phyloP scores from a whole-genome alignment of 2,888 invertebrate species.

The Leptopterna dolabrata region DNA sequence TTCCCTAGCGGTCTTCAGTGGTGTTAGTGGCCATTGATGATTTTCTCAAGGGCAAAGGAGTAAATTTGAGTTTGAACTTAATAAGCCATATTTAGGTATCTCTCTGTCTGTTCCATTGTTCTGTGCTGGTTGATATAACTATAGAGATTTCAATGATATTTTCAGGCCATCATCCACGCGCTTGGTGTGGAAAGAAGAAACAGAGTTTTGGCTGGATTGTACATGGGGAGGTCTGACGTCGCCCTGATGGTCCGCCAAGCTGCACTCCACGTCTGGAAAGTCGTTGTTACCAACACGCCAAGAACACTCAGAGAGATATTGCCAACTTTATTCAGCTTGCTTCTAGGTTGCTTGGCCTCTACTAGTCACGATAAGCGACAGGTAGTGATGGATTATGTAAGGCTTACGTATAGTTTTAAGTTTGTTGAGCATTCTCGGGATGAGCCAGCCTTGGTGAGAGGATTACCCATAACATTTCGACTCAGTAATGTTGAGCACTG shows the following conservation, averaged over 20 bases:
- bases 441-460: not conserved
- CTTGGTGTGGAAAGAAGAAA: conserved; percentile 92
- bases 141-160: not conserved
- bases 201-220: conserved; percentile 91
- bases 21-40: too few species aligned
- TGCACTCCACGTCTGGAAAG: conserved; percentile 99
- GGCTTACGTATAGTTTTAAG: not conserved
- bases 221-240: conserved; percentile 97
- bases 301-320: conserved; percentile 95
- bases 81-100: too few species aligned
- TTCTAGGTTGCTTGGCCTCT: conserved; percentile 94
- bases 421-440: not conserved
- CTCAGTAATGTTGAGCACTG: too few species aligned
- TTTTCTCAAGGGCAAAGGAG: too few species aligned
- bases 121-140: too few species aligned
- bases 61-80: too few species aligned
- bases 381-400: conserved; percentile 67
- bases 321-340: conserved; percentile 89
- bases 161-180: conserved; percentile 85
- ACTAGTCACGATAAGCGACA: conserved; percentile 96
- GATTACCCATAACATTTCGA: too few species aligned
- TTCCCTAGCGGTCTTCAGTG: too few species aligned
- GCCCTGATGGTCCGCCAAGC: conserved; percentile 97
- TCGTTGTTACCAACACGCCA: conserved; percentile 98
- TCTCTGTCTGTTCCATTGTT: too few species aligned